These are phyloP conservation scores for Orthonychiurus folsomi DNA, from an alignment of 2,888 invertebrate species.

Conservation along the genomic window DNA sequence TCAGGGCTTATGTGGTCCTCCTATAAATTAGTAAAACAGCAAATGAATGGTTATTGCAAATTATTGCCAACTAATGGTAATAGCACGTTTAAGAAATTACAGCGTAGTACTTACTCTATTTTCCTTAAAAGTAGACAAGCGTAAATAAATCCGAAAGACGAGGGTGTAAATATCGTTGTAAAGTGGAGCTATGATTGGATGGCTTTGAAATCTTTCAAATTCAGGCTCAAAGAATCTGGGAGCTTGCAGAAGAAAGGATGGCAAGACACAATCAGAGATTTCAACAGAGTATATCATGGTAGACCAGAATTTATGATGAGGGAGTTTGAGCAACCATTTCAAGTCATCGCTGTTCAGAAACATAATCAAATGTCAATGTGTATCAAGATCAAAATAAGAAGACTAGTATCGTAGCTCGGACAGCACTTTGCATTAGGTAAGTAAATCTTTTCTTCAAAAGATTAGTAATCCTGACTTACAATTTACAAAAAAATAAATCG, in stretches of 20 bases:
- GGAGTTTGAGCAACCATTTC: slow-evolving; percentile 58
- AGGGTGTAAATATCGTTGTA: slow-evolving; percentile 51
- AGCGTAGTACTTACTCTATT: slow-evolving; percentile 53
- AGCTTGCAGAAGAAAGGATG: slow-evolving; percentile 65
- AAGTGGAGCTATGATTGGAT: slow-evolving; percentile 49
- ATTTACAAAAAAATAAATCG: too few species aligned
- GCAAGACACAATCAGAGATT: slow-evolving; percentile 54
- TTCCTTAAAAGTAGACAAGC: slow-evolving; percentile 70
- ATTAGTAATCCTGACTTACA: too few species aligned
- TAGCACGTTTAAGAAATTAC: slow-evolving; percentile 3
- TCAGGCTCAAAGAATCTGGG: slow-evolving; percentile 57
- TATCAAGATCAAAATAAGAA: slow-evolving; percentile 52
- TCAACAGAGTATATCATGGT: slow-evolving; percentile 57
- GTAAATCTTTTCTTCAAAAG: too few species aligned
- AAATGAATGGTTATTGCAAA: not conserved
- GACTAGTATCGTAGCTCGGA: too few species aligned
- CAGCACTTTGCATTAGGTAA: too few species aligned
- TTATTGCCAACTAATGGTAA: not conserved
- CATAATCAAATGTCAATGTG: not conserved
- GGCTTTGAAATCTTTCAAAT: slow-evolving; percentile 43
- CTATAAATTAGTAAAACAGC: slow-evolving; percentile 33
- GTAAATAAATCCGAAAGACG: slow-evolving; percentile 61
- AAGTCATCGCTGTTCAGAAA: too few species aligned
- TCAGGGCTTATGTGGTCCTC: slow-evolving; percentile 56
- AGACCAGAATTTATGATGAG: slow-evolving; percentile 56